Evolutionary conservation across 2,888 invertebrate genomes (phyloP).

Genomic region (Cataglyphis albicans): DNA sequence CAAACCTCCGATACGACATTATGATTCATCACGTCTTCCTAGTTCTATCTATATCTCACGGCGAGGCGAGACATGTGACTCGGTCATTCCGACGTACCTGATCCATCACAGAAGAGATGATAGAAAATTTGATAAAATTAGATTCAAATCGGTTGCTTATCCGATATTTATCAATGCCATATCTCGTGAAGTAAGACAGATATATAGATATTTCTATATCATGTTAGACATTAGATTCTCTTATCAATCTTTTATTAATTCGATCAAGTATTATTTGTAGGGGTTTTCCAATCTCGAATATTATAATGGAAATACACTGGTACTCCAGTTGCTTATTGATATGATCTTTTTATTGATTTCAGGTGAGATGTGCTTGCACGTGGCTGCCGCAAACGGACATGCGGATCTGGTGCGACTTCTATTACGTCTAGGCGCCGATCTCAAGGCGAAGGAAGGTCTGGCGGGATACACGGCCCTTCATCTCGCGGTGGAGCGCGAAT

Average conservation of each 20-base stretch:
- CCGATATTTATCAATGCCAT: not conserved
- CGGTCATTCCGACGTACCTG: conserved; percentile 59
- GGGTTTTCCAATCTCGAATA: not conserved
- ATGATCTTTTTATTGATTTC: conserved; percentile 85
- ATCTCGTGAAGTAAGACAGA: not conserved
- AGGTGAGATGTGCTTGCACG: conserved; percentile 95
- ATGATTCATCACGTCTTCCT: conserved; percentile 83
- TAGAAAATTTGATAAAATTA: not conserved
- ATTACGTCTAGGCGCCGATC: conserved; percentile 92
- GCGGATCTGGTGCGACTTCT: conserved; percentile 91
- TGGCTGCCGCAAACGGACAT: conserved; percentile 92
- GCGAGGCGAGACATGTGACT: conserved; percentile 75
- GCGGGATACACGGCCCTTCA: conserved; percentile 93
- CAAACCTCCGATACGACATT: conserved; percentile 79
- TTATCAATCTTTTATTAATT: not conserved
- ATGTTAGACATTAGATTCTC: not conserved
- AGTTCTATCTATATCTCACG: conserved; percentile 80
- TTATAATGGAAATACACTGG: not conserved
- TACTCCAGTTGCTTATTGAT: not conserved
- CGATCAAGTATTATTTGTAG: not conserved
- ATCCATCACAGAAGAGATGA: not conserved
- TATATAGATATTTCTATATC: not conserved
- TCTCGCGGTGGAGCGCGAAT: conserved; percentile 90
- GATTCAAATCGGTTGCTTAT: not conserved
- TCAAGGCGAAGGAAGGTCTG: conserved; percentile 93